Percentiles rank a stretch among this genome's conserved stretches.
Evolutionary conservation across 2,113 vertebrate genomes (phyloP).

Genomic region (Pao palembangensis): DNA sequence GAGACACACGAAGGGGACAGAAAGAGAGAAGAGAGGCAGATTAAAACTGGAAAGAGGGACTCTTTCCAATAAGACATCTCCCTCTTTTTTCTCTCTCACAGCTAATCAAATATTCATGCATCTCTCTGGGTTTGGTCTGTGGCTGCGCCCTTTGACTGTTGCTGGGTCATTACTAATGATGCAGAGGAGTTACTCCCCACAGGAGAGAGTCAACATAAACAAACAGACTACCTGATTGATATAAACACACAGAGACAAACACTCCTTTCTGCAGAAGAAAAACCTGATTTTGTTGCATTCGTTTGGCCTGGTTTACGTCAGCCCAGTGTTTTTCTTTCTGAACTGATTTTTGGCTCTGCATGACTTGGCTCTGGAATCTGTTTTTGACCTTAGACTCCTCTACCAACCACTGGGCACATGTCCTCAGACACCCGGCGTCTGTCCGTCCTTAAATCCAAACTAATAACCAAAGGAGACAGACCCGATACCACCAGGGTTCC

Average conservation of each 20-base stretch:
- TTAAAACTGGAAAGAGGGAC: conserved; percentile 24
- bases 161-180: conserved; percentile 63
- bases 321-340: background rate
- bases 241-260: conserved; percentile 18
- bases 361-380: too few species aligned
- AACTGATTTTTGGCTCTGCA: too few species aligned
- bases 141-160: conserved; percentile 44
- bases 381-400: too few species aligned
- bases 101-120: conserved; percentile 61
- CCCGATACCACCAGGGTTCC: too few species aligned
- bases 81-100: background rate
- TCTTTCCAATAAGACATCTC: conserved; percentile 17
- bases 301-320: background rate
- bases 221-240: conserved; percentile 29
- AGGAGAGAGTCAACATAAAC: conserved; percentile 36
- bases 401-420: too few species aligned
- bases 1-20: conserved; percentile 10
- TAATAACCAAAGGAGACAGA: too few species aligned
- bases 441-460: too few species aligned
- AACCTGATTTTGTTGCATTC: too few species aligned
- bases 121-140: conserved; percentile 44
- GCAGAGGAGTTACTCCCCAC: conserved; percentile 32
- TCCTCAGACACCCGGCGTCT: too few species aligned
- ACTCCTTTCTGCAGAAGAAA: background rate
- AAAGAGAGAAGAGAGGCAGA: conserved; percentile 4